Conservation (phyloP, 2,797 vertebrate species). For the Hafferia zeledoni region DNA sequence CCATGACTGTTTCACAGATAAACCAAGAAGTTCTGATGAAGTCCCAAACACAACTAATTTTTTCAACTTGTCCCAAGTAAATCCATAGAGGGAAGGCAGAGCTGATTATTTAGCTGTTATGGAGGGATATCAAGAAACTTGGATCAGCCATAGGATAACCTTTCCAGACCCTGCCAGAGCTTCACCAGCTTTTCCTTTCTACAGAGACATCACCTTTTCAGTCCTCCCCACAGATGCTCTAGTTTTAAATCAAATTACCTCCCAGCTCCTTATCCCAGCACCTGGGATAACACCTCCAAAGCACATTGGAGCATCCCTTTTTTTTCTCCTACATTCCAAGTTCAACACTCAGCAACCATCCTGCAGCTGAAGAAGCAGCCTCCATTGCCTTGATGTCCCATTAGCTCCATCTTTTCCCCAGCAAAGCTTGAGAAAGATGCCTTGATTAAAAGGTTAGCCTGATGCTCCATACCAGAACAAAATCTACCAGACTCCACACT, state of each 20-base stretch:
- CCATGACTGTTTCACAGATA: neutral
- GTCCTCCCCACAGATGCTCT: neutral
- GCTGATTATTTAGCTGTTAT: neutral
- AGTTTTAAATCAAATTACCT: neutral
- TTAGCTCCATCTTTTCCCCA: neutral
- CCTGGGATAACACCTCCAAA: neutral
- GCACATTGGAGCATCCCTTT: neutral
- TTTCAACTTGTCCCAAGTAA: neutral
- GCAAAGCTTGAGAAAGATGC: neutral
- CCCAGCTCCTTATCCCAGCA: neutral
- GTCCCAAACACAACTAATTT: fast-evolving
- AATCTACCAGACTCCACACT: neutral
- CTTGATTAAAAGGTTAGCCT: neutral
- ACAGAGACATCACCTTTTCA: neutral
- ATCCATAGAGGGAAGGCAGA: neutral
- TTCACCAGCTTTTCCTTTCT: neutral
- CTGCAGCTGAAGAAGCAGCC: neutral
- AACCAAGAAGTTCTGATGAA: neutral
- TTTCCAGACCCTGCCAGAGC: neutral
- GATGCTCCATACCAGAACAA: neutral
- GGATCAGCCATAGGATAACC: neutral
- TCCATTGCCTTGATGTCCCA: neutral
- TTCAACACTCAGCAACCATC: neutral
- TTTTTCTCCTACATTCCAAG: neutral
- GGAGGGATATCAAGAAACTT: neutral